Percentiles rank a stretch among this genome's conserved stretches.
Evolutionary conservation across 2,888 invertebrate species (phyloP).

Genomic region (Aricia artaxerxes): DNA sequence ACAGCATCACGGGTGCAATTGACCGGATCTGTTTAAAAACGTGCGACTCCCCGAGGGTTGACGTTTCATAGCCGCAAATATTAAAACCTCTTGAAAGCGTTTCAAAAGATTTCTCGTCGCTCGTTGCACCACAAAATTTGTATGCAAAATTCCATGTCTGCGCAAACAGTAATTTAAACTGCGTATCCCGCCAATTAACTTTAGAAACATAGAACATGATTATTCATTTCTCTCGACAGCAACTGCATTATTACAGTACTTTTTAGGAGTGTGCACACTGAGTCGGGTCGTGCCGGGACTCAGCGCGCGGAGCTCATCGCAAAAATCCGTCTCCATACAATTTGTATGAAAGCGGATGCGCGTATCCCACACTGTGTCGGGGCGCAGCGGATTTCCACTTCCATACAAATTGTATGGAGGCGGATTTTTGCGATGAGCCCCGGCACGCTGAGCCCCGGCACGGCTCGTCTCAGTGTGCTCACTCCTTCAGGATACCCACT

Average conservation of each 20-base stretch:
- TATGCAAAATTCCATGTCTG: conserved; percentile 15
- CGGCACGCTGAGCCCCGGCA: no score
- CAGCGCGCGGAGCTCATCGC: no score
- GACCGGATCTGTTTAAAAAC: neutral
- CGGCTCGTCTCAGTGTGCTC: no score
- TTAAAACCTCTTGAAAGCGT: conserved; percentile 2
- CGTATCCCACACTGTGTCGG: no score
- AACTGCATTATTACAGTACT: neutral
- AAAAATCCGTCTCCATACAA: no score
- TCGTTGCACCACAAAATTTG: neutral
- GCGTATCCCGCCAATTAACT: neutral
- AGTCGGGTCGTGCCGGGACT: no score
- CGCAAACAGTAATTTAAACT: neutral
- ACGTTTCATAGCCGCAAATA: neutral
- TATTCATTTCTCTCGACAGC: neutral
- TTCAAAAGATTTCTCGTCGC: conserved; percentile 10
- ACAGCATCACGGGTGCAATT: neutral
- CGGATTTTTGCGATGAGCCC: no score
- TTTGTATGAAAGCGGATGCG: no score
- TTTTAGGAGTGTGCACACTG: no score
- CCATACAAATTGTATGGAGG: no score
- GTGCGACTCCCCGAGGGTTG: neutral
- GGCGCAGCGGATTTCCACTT: no score
- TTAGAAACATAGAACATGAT: neutral
- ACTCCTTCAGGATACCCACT: no score